phyloP scores from a whole-genome alignment of 1,140 invertebrate species.

The Lasioglossum baleicum region DNA sequence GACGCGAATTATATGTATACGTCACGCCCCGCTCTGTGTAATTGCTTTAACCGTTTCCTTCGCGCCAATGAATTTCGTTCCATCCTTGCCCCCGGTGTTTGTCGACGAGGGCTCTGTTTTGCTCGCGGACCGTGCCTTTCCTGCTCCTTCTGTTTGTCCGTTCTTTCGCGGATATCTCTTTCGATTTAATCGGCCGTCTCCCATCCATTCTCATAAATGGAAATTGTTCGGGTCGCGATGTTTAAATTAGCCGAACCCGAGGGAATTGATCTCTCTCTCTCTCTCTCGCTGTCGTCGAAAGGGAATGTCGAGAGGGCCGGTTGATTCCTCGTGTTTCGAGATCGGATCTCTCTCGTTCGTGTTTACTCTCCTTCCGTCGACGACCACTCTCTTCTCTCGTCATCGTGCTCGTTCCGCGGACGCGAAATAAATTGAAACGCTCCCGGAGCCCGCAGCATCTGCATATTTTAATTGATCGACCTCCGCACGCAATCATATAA shows the following conservation, averaged over 20 bases:
- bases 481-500: conserved; percentile 4
- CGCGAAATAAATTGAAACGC: conserved; percentile 11
- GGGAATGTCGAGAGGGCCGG: too few species aligned
- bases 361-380: background rate
- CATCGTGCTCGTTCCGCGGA: background rate
- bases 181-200: conserved; percentile 4
- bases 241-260: background rate
- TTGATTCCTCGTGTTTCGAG: too few species aligned
- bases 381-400: too few species aligned
- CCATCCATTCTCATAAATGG: background rate
- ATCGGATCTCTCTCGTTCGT: too few species aligned
- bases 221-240: background rate
- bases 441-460: conserved; percentile 6
- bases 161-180: background rate
- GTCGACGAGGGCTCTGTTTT: background rate
- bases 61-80: conserved; percentile 25
- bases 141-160: background rate
- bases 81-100: conserved; percentile 20
- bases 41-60: conserved; percentile 27
- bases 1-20: conserved; percentile 31
- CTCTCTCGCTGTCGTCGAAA: too few species aligned
- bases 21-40: conserved; percentile 5
- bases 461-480: conserved; percentile 43
- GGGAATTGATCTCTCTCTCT: too few species aligned
- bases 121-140: background rate